Conservation (phyloP, 2,113 vertebrate species). For the Mesembrinibis cayennensis region DNA sequence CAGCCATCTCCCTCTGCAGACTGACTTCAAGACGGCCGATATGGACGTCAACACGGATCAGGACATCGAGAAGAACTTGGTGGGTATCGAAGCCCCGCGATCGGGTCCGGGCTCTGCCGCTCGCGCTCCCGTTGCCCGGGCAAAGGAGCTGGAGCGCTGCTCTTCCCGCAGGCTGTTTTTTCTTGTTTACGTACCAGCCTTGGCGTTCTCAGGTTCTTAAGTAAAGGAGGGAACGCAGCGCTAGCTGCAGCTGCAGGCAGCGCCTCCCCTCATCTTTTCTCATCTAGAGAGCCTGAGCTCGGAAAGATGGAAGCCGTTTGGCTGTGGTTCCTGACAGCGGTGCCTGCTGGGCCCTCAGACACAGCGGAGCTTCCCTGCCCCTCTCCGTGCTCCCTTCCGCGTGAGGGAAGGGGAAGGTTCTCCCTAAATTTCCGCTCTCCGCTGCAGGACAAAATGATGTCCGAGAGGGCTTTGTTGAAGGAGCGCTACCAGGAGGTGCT, state of each 20-base stretch:
- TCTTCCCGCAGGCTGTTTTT: neutral
- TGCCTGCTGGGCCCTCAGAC: rapidly evolving
- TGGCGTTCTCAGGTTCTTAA: neutral
- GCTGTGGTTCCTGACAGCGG: neutral
- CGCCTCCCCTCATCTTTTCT: rapidly evolving
- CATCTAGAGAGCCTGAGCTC: rapidly evolving
- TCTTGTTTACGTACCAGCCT: rapidly evolving
- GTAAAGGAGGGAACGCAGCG: neutral
- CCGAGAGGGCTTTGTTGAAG: conserved; percentile 75
- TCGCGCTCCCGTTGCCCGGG: neutral
- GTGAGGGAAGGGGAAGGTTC: neutral
- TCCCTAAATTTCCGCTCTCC: neutral
- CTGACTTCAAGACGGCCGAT: conserved; percentile 74
- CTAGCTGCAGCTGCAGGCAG: neutral
- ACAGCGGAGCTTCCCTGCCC: neutral
- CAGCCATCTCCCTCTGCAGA: conserved; percentile 47
- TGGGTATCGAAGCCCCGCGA: neutral
- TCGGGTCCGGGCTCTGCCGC: rapidly evolving
- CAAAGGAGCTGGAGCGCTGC: neutral
- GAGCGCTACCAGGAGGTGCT: conserved; percentile 79
- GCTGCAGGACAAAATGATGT: conserved; percentile 79
- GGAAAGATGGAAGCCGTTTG: rapidly evolving
- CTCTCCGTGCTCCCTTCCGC: rapidly evolving
- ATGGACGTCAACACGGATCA: conserved; percentile 72
- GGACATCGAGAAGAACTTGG: conserved; percentile 80